Percentiles rank a stretch among this genome's conserved stretches.
Evolutionary conservation across 37 sponge, comb jelly and placozoan species (phyloP).

Genomic region (Ephydatia muelleri): DNA sequence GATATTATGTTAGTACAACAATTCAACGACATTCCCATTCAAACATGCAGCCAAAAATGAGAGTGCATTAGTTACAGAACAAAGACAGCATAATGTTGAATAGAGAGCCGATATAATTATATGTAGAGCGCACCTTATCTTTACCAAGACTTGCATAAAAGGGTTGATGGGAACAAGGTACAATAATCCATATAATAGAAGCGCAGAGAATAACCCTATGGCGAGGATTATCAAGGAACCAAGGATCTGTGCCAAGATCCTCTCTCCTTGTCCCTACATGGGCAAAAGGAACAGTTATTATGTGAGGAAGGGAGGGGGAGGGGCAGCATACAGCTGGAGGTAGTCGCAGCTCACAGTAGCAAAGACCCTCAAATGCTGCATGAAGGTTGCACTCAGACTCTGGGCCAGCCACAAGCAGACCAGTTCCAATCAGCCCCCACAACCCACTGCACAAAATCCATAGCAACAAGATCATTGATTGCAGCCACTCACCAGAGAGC

Average conservation of each 20-base stretch:
- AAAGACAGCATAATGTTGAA: no score
- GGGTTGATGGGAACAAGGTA: slow-evolving; percentile 63
- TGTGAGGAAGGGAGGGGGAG: no score
- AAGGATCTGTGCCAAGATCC: slow-evolving; percentile 55
- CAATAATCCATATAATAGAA: slow-evolving; percentile 56
- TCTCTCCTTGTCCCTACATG: slow-evolving; percentile 53
- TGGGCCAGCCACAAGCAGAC: slow-evolving; percentile 19
- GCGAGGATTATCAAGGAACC: slow-evolving; percentile 68
- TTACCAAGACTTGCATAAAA: slow-evolving; percentile 10
- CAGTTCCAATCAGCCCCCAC: slow-evolving; percentile 76
- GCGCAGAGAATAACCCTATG: slow-evolving; percentile 23
- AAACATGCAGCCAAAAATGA: no score
- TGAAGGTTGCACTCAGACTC: slow-evolving; percentile 67
- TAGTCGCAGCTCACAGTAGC: slow-evolving; percentile 71
- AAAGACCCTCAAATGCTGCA: slow-evolving; percentile 81
- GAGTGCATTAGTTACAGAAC: no score
- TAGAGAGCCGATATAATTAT: no score
- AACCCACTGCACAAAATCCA: slow-evolving; percentile 60
- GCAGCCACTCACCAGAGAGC: slow-evolving; percentile 59
- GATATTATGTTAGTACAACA: no score
- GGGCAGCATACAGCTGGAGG: slow-evolving; percentile 58
- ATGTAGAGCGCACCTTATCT: no score
- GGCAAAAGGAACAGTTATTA: no score
- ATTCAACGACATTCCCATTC: no score
- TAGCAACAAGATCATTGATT: no score